phyloP scores from a whole-genome alignment of 2,113 vertebrate species.

The Hippocampus abdominalis region DNA sequence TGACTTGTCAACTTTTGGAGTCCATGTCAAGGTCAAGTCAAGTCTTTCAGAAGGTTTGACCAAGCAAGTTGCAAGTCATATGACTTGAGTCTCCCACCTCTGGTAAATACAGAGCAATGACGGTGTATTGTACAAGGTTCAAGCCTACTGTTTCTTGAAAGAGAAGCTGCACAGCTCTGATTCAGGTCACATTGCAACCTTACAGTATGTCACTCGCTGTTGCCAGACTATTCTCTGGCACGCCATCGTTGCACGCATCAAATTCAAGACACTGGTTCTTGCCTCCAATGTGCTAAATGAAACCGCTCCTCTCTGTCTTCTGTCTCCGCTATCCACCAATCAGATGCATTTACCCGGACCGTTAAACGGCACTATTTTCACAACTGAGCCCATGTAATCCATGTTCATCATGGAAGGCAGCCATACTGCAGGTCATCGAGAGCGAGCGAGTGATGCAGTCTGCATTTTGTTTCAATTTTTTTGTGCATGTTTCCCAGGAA shows the following conservation, averaged over 20 bases:
- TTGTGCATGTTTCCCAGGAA: conserved; percentile 74
- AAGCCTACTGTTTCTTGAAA: neutral
- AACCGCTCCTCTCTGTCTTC: neutral
- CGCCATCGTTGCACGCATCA: neutral
- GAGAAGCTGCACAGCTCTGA: neutral
- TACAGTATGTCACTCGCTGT: neutral
- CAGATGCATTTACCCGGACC: neutral
- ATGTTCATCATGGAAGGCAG: neutral
- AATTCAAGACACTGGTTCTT: neutral
- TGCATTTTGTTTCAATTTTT: conserved; percentile 39
- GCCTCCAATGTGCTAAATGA: neutral
- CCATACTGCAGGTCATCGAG: neutral
- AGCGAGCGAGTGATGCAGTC: conserved; percentile 23
- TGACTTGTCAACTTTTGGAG: no score
- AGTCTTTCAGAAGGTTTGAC: no score
- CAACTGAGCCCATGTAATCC: neutral
- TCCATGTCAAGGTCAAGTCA: no score
- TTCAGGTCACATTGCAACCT: neutral
- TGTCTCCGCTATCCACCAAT: neutral
- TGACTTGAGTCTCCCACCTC: no score
- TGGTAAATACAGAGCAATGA: no score
- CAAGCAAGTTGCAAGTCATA: no score
- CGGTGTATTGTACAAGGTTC: neutral
- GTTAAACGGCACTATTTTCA: neutral
- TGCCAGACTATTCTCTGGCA: neutral